Conservation (phyloP, 2,113 vertebrate species). For the Clarias macrocephalus region DNA sequence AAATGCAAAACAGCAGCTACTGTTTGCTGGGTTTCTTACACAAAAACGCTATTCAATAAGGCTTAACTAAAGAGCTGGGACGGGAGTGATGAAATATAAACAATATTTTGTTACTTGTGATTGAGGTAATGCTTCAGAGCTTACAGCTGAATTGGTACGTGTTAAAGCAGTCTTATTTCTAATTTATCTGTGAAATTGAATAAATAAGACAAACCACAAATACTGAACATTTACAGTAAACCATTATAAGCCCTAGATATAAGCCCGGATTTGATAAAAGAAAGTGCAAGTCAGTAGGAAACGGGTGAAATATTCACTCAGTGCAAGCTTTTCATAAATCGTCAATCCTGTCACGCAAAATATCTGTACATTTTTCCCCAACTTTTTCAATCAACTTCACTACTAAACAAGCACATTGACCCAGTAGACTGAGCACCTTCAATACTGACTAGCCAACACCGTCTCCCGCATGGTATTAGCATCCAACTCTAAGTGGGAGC, state of each 20-base stretch:
- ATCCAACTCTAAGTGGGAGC: neutral
- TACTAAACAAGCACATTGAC: neutral
- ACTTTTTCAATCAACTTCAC: neutral
- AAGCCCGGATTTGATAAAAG: neutral
- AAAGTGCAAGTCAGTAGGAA: neutral
- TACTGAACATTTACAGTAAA: no score
- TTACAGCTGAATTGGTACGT: neutral
- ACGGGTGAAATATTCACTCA: neutral
- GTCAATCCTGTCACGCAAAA: neutral
- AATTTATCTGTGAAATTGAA: neutral
- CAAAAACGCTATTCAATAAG: slow-evolving; percentile 44
- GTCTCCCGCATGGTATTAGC: neutral
- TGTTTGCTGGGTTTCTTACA: slow-evolving; percentile 26
- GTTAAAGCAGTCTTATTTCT: neutral
- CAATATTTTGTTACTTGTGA: neutral
- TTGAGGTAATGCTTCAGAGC: neutral
- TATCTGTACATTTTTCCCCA: neutral
- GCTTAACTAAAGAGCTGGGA: neutral
- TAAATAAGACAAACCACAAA: neutral
- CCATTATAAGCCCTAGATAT: no score
- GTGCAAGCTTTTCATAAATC: neutral
- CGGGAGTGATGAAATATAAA: neutral
- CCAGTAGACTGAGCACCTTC: neutral
- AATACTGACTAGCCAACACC: neutral
- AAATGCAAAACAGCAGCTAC: slow-evolving; percentile 34